Evolutionary conservation across 2,797 vertebrate genomes (phyloP).

Genomic region (Melopsittacus undulatus): DNA sequence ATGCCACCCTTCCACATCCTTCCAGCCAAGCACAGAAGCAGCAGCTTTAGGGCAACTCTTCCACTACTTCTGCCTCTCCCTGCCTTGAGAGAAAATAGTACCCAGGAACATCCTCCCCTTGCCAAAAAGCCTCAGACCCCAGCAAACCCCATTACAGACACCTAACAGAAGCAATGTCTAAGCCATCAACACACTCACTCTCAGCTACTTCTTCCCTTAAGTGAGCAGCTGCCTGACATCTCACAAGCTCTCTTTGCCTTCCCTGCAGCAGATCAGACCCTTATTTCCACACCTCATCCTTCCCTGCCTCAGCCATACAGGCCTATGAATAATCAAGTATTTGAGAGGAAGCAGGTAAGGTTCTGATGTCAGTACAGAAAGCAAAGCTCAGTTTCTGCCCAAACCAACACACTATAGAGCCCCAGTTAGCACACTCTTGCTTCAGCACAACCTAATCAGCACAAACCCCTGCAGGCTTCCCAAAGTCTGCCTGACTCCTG

Average conservation of each 20-base stretch:
- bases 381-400: not conserved
- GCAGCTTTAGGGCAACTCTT: not conserved
- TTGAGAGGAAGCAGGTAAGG: not conserved
- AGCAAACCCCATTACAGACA: not conserved
- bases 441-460: not conserved
- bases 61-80: not conserved
- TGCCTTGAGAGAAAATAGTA: not conserved
- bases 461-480: not conserved
- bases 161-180: not conserved
- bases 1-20: not conserved
- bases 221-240: not conserved
- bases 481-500: not conserved
- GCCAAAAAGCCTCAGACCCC: not conserved
- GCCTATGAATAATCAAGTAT: not conserved
- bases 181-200: not conserved
- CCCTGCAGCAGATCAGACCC: not conserved
- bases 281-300: not conserved
- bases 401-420: not conserved
- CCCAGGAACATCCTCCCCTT: not conserved
- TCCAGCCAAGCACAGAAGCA: not conserved
- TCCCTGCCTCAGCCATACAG: not conserved
- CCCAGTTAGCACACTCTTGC: not conserved
- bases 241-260: not conserved
- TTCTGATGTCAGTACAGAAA: not conserved
- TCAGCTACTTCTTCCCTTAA: not conserved